Conservation (phyloP, 2,797 vertebrate species). For the Arctocebus calabarensis region DNA sequence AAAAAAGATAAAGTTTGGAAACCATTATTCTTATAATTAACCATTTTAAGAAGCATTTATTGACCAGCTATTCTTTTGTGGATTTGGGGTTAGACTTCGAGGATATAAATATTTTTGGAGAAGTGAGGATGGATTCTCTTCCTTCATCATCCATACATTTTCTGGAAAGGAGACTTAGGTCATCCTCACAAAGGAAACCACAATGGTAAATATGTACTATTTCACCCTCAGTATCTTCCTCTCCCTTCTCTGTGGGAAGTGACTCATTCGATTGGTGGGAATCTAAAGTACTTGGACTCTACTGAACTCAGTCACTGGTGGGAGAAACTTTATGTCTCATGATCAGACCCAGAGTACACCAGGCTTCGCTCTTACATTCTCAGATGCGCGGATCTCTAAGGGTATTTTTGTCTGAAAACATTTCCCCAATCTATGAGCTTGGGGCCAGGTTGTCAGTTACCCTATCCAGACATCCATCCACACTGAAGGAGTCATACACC, state of each 20-base stretch:
- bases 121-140: background rate
- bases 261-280: background rate
- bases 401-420: background rate
- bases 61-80: background rate
- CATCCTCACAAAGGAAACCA: background rate
- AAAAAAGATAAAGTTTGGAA: background rate
- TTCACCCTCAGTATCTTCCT: background rate
- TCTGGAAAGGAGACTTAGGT: background rate
- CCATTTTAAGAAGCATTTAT: background rate
- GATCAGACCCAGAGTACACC: background rate
- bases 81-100: background rate
- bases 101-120: background rate
- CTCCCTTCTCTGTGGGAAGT: background rate
- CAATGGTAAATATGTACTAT: accelerated
- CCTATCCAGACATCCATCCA: background rate
- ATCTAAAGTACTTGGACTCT: background rate
- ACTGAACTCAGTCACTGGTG: background rate
- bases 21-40: background rate
- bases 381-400: background rate
- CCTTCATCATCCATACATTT: background rate
- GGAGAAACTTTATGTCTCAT: background rate
- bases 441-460: background rate
- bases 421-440: too few relatives aligned
- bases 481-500: too few relatives aligned
- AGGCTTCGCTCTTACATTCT: background rate